These are phyloP conservation scores for Hemiprocne comata DNA, from an alignment of 2,113 vertebrate genomes.

Conservation along the genomic window DNA sequence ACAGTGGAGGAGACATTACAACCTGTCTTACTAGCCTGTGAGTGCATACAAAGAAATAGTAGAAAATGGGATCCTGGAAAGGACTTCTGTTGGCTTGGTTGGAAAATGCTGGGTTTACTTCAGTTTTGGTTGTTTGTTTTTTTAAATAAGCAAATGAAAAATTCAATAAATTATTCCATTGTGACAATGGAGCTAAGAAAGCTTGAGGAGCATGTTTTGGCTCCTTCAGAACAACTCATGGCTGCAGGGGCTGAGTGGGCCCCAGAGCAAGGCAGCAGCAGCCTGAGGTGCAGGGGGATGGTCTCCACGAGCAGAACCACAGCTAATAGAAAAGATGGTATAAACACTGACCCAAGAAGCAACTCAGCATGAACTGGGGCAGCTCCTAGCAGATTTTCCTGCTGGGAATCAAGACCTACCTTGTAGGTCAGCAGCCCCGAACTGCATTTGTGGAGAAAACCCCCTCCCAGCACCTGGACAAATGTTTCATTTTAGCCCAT, in stretches of 20 bases:
- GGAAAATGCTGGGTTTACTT: background rate
- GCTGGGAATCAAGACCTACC: rapidly evolving
- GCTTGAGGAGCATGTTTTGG: rapidly evolving
- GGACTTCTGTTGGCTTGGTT: rapidly evolving
- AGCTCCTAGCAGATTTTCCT: background rate
- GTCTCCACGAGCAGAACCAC: rapidly evolving
- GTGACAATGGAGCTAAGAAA: background rate
- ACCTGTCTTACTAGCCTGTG: background rate
- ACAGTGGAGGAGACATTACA: background rate
- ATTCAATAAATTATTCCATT: background rate
- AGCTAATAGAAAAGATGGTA: rapidly evolving
- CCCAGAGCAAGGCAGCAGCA: too few species aligned
- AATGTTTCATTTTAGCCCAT: background rate
- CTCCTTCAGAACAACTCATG: background rate
- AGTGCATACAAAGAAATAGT: background rate
- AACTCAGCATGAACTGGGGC: rapidly evolving
- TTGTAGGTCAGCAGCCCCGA: background rate
- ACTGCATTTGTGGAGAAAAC: background rate
- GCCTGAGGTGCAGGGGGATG: rapidly evolving
- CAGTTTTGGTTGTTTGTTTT: background rate
- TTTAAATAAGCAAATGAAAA: background rate
- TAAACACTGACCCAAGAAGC: rapidly evolving
- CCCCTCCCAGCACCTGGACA: background rate
- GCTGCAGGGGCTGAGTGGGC: background rate
- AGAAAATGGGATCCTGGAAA: background rate